Base-by-base conservation (phyloP, 2,797 vertebrate genomes). In the Eutrigla gurnardus region DNA sequence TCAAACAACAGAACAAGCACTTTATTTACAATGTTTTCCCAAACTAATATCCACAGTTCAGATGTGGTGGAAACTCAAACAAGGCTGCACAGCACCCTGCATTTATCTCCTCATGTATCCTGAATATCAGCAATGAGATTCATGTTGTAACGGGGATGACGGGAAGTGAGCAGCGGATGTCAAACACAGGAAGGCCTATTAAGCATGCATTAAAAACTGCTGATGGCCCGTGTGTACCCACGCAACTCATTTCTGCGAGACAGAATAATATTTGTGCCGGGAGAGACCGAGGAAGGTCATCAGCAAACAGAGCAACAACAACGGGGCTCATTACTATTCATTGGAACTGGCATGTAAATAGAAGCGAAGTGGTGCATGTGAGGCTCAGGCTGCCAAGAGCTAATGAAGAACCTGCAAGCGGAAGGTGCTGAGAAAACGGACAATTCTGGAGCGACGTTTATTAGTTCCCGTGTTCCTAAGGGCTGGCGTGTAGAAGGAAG, bases 241-340 rank as follows among this genome's bases (percentile, higher is more conserved):
- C n/a, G 18, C 77, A 67, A 78, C 76, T 91, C 78, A 71, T 86
- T 85, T 81, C 67, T 53, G 64, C 75, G 7, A 80, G 63, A 79
- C 78, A 58, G 68, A 84, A 83, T 78, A 81, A 70, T 70, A 80
- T 45, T 47, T 25, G 55, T 55, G 65, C 75, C 75, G 62, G 71
- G 61, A 75, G 69, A 89, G 85, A 73, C 46, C 37, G 63, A 78
- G 80, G 25, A 86, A 90, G 84, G 86, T 89, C 88, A 75, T 73
- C 68, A 53, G 79, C 79, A 78, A 77, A 85, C 81, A 73, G 45
- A 57, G 65, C 57, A 37, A 71, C 76, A 72, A 85, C 77, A 87
- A 61, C 62, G 49, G 57, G 3, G 47, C 87, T 90, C 81, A 90
- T 93, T 90, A 88, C 82, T 92, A 93, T 91, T 93, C 86, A 87